These are phyloP conservation scores for Latrodectus elegans DNA, from an alignment of 2,888 invertebrate species.

Conservation along the genomic window DNA sequence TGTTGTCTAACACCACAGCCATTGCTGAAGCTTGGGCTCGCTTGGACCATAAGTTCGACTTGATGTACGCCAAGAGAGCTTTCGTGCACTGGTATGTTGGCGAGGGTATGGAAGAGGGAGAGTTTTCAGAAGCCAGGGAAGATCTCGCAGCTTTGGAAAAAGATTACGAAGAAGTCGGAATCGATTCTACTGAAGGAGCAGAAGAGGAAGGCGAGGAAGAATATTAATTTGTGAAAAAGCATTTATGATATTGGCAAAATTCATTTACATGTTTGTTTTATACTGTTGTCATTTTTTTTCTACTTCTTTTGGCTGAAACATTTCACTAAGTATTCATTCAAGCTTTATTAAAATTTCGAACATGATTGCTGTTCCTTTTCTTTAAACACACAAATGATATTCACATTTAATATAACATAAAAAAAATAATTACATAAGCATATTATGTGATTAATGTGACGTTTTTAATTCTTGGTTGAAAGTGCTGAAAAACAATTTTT, in stretches of 20 bases:
- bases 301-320: background rate
- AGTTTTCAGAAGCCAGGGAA: conserved; percentile 76
- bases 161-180: conserved; percentile 76
- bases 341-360: conserved; percentile 9
- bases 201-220: conserved; percentile 70
- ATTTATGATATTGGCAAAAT: background rate
- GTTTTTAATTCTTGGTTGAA: too few relatives aligned
- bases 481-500: too few relatives aligned
- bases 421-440: too few relatives aligned
- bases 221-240: conserved; percentile 32
- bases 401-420: too few relatives aligned
- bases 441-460: too few relatives aligned
- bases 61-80: conserved; percentile 88
- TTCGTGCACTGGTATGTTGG: conserved; percentile 88
- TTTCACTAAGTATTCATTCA: conserved; percentile 1
- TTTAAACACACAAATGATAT: too few relatives aligned
- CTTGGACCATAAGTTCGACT: conserved; percentile 85
- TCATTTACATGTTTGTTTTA: conserved; percentile 4
- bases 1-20: conserved; percentile 88
- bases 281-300: background rate
- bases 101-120: conserved; percentile 74
- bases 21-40: conserved; percentile 91
- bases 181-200: conserved; percentile 71
- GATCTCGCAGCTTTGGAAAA: conserved; percentile 78
- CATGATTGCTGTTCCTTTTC: background rate